These are phyloP conservation scores for Spodoptera frugiperda DNA, from an alignment of 1,140 invertebrate species.

Conservation along the genomic window DNA sequence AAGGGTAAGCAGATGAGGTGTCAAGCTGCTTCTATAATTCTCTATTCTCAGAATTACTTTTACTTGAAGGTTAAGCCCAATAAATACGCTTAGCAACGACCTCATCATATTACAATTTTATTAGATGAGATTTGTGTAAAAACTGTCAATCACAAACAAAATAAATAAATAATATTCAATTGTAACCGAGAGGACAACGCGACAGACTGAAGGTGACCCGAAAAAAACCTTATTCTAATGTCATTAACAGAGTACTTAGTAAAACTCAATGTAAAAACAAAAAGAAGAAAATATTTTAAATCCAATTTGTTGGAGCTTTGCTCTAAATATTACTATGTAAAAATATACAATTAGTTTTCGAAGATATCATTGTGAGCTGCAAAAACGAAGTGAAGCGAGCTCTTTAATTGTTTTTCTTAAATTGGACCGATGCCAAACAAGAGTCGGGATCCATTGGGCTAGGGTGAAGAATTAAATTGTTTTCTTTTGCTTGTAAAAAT, in stretches of 20 bases:
- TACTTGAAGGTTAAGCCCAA: too few species aligned
- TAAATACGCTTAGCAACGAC: too few species aligned
- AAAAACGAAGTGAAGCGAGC: slow-evolving; percentile 18
- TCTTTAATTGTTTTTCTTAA: slow-evolving; percentile 46
- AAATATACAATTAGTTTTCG: slow-evolving; percentile 47
- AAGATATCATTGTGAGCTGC: slow-evolving; percentile 44
- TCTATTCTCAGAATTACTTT: too few species aligned
- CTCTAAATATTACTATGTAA: slow-evolving; percentile 48
- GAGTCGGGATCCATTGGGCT: slow-evolving; percentile 10
- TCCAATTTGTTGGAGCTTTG: slow-evolving; percentile 33
- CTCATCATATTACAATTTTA: too few species aligned
- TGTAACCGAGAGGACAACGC: too few species aligned
- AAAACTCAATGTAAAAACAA: slow-evolving; percentile 19
- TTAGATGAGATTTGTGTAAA: too few species aligned
- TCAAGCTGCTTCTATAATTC: too few species aligned
- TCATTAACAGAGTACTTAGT: slow-evolving; percentile 18
- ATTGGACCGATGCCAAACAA: slow-evolving; percentile 30
- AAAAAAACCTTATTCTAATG: slow-evolving; percentile 14
- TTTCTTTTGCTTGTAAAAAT: slow-evolving; percentile 28
- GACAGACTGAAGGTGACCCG: slow-evolving; percentile 9
- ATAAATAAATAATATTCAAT: not conserved
- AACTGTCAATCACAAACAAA: not conserved
- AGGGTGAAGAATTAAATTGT: slow-evolving; percentile 27
- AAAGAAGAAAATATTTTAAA: slow-evolving; percentile 19
- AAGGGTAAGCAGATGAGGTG: too few species aligned